Conservation (phyloP, 2,888 invertebrate species). For the Apamea anceps region DNA sequence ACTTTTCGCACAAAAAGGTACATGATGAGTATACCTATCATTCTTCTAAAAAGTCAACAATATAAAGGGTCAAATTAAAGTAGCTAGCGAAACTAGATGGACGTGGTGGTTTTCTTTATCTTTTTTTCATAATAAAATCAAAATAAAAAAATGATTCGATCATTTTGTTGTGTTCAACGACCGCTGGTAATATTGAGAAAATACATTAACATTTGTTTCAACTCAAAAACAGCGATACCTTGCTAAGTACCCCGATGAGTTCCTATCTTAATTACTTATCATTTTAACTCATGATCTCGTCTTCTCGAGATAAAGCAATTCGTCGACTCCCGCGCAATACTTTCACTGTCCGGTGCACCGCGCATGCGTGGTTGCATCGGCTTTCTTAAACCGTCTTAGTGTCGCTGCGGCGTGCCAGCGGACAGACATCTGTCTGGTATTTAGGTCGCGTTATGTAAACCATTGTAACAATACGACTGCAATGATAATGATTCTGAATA, state of each 20-base stretch:
- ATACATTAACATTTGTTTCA: not conserved
- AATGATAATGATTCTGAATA: constrained; percentile 22
- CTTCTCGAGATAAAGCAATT: constrained; percentile 34
- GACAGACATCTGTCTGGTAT: constrained; percentile 44
- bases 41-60: not conserved
- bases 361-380: constrained; percentile 50
- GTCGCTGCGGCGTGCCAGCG: constrained; percentile 37
- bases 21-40: not conserved
- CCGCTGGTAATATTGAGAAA: not conserved
- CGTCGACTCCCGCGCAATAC: constrained; percentile 34
- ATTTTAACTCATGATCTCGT: constrained; percentile 18
- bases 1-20: no score
- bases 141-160: not conserved
- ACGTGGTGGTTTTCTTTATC: not conserved
- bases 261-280: not conserved
- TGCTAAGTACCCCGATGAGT: not conserved
- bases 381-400: constrained; percentile 49
- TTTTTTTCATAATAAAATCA: no score
- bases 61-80: not conserved
- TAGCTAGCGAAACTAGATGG: not conserved
- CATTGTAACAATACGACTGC: constrained; percentile 16
- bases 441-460: constrained; percentile 61
- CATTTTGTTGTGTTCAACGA: not conserved
- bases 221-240: not conserved
- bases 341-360: constrained; percentile 57